phyloP scores from a whole-genome alignment of 2,797 vertebrate species.

The Danio kyathit region DNA sequence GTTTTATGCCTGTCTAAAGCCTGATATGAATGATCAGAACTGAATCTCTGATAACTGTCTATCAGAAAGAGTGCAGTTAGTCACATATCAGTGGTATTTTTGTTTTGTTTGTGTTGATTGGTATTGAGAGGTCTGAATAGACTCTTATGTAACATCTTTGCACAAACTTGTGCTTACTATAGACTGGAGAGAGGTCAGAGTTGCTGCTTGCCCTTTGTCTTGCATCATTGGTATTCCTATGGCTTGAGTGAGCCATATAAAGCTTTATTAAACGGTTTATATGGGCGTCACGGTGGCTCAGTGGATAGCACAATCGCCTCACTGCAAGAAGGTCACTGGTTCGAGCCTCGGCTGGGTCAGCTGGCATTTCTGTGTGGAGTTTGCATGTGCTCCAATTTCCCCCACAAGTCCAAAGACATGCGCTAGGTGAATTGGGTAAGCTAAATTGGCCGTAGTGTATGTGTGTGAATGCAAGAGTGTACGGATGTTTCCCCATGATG shows the following conservation, averaged over 20 bases:
- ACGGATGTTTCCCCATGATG: too few species aligned
- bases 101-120: conserved; percentile 55
- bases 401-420: too few species aligned
- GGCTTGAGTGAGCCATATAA: conserved; percentile 4
- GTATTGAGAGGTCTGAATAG: conserved; percentile 66
- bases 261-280: background rate
- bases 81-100: background rate
- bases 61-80: background rate
- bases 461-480: too few species aligned
- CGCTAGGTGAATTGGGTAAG: too few species aligned
- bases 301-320: too few species aligned
- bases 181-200: conserved; percentile 54
- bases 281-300: too few species aligned
- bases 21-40: background rate
- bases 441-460: too few species aligned
- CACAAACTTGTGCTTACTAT: conserved; percentile 64
- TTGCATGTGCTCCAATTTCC: too few species aligned
- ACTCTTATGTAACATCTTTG: conserved; percentile 73
- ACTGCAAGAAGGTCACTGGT: too few species aligned
- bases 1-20: background rate
- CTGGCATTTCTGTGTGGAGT: too few species aligned
- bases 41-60: conserved; percentile 23
- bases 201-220: conserved; percentile 7
- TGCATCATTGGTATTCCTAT: conserved; percentile 47
- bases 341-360: too few species aligned